Base-by-base conservation (phyloP, 2,797 vertebrate species). In the Buphagus erythrorhynchus region DNA sequence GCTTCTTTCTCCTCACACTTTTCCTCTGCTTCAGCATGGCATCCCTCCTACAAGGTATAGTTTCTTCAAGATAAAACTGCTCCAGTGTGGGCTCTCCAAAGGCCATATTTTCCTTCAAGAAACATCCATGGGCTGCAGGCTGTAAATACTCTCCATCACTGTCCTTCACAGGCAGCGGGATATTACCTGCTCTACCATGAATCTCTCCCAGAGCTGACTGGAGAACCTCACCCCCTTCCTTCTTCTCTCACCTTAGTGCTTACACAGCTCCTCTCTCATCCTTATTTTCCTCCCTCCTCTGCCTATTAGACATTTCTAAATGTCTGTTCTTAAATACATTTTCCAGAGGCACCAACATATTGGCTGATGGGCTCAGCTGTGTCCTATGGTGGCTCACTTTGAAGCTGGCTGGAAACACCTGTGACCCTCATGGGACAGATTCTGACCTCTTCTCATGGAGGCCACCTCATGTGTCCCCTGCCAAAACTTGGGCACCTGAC, bases 151-250 rank as follows among this genome's bases (percentile, higher is more conserved):
- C 25, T 68, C 49, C 19, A 18, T 33, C 1, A 0, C 18, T 18
- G 22, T 49, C 40, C 29, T 78, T 71, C 62, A 54, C 16, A 31
- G 26, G 22, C 58, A 62, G 63, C 26, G 24, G 13, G 54, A 33
- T 76, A 80, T 63, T 15, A 45, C 6, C 26, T 73, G 33, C 14
- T 7, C 25, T 46, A 28, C 9, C 2, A 2, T 12, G 42, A 26
- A 28, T 52, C 29, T 78, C 10, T 67, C 13, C 6, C 12, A 49
- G 1, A 4, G 5, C 3, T 5, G 0, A 21, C 14, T n/a, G 18
- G 5, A 76, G 16, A 31, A 16, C 8, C 10, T 77, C 11, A 16
- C 28, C 4, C 29, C 10, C 6, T 33, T 72, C 13, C 49, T 58
- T 21, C 43, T 71, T 82, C 33, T 68, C 31, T 48, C 40, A 45